A percentile compares a stretch with the other conserved stretches of the same genome.
phyloP scores from a whole-genome alignment of 1,140 invertebrate genomes.

The Thrips palmi region DNA sequence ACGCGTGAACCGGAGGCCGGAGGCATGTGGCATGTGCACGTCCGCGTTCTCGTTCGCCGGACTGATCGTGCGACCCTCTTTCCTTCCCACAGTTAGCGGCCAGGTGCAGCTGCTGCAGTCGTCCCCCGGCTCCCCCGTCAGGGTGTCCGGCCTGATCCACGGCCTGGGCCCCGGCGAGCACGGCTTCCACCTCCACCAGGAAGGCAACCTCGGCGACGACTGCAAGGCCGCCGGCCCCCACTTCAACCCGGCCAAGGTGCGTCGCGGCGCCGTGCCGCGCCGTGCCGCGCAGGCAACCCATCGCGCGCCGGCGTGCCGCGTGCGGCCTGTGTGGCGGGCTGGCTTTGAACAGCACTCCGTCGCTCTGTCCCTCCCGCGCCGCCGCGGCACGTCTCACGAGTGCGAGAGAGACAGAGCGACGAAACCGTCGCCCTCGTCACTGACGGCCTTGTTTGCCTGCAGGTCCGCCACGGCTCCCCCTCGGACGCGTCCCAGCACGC shows the following conservation, averaged over 20 bases:
- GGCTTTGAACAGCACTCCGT: background rate
- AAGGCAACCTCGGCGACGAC: slow-evolving; percentile 44
- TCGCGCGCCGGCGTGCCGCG: background rate
- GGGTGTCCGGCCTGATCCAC: slow-evolving; percentile 32
- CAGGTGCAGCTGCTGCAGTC: slow-evolving; percentile 12
- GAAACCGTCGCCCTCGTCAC: background rate
- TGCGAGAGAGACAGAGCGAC: background rate
- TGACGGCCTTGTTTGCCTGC: background rate
- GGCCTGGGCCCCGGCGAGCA: slow-evolving; percentile 39
- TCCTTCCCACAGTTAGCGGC: no score
- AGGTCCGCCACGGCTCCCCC: slow-evolving; percentile 28
- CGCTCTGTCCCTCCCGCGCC: background rate
- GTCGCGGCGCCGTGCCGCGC: slow-evolving; percentile 8
- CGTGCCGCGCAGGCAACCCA: background rate
- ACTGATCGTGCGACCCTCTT: no score
- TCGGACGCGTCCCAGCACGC: slow-evolving; percentile 28
- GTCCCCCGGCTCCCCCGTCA: slow-evolving; percentile 23
- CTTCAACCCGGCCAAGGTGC: slow-evolving; percentile 24
- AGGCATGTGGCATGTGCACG: no score
- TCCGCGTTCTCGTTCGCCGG: no score
- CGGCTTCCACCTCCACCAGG: slow-evolving; percentile 58
- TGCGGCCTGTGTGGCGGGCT: background rate
- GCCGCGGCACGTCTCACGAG: background rate
- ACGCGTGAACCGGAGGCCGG: no score
- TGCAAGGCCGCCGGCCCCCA: slow-evolving; percentile 29